Conservation (phyloP, 2,797 vertebrate species). For the Urocyon cinereoargenteus region DNA sequence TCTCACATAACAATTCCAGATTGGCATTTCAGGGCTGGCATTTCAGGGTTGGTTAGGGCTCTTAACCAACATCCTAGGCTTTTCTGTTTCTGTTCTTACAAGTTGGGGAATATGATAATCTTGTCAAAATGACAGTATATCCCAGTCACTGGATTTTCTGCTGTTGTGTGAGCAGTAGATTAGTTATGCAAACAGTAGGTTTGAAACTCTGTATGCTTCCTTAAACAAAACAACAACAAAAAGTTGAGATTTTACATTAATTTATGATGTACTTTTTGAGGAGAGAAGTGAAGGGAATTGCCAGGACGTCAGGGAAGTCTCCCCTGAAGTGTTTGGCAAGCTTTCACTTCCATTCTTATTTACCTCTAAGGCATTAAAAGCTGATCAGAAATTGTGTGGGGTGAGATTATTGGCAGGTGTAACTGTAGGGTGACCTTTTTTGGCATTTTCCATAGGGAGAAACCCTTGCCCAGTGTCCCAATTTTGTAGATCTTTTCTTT, state of each 20-base stretch:
- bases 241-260: background rate
- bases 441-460: background rate
- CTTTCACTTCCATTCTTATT: background rate
- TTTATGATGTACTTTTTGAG: background rate
- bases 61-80: background rate
- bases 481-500: background rate
- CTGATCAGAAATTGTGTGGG: background rate
- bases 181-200: background rate
- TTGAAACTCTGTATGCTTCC: background rate
- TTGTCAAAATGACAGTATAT: background rate
- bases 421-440: background rate
- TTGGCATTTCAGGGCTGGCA: background rate
- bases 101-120: background rate
- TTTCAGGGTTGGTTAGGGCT: background rate
- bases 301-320: background rate
- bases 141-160: background rate
- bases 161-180: background rate
- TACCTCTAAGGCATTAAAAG: background rate
- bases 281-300: background rate
- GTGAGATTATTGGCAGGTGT: background rate
- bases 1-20: background rate
- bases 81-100: background rate
- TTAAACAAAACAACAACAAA: background rate
- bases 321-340: background rate
- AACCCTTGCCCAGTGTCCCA: background rate